A percentile compares a stretch with the other conserved stretches of the same genome.
Evolutionary conservation across 2,888 invertebrate genomes (phyloP).

Genomic region (Clitarchus hookeri): DNA sequence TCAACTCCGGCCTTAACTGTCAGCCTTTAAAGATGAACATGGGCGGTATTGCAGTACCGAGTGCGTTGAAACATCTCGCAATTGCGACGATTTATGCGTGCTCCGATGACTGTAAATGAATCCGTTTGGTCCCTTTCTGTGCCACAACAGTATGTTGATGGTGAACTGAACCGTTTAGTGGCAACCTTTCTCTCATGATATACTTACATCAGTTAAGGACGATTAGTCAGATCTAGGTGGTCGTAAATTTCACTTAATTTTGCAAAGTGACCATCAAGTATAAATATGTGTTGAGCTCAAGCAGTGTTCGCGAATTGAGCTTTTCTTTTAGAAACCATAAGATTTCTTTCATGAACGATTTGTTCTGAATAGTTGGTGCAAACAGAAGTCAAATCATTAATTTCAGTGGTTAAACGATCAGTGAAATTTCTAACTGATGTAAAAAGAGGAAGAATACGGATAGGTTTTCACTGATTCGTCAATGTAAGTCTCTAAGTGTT

Average conservation of each 20-base stretch:
- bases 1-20: neutral
- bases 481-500: too few species aligned
- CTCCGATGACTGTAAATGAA: constrained; percentile 34
- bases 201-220: constrained; percentile 46
- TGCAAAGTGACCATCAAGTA: constrained; percentile 46
- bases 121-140: constrained; percentile 32
- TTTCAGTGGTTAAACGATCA: too few species aligned
- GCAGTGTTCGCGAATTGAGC: constrained; percentile 47
- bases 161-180: constrained; percentile 30
- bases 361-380: too few species aligned
- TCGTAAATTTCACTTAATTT: constrained; percentile 43
- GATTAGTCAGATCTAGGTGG: constrained; percentile 42
- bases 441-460: too few species aligned
- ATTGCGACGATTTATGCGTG: constrained; percentile 33
- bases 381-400: too few species aligned
- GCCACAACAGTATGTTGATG: constrained; percentile 33
- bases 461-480: too few species aligned
- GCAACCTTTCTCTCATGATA: constrained; percentile 44
- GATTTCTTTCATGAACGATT: constrained; percentile 43
- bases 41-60: neutral
- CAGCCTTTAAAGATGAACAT: constrained; percentile 5
- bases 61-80: constrained; percentile 23
- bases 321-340: constrained; percentile 44
- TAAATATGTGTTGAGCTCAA: constrained; percentile 45
- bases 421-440: too few species aligned